Base-by-base conservation (phyloP, 2,113 vertebrate genomes). In the Riparia riparia region DNA sequence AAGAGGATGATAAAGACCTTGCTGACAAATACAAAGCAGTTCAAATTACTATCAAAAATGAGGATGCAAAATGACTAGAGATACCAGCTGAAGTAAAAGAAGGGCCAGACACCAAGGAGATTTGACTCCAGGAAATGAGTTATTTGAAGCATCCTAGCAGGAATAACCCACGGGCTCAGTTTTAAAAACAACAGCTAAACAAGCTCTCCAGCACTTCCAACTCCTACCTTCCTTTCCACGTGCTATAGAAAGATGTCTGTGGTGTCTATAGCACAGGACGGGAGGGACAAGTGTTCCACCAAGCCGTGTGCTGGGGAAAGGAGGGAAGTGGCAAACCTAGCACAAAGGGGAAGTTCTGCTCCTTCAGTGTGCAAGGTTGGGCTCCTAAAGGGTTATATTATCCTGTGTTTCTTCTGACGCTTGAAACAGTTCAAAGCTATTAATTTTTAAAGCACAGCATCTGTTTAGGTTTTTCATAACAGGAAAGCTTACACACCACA, bases 401-500 rank as follows among this genome's bases (percentile, higher is more conserved):
- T 90, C 81, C 90, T 44, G 71, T 94, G 98, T 95, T 97, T 98
- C 96, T 97, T 96, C 97, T 96, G 97, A 98, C 97, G 98, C 98
- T 98, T 98, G 97, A 98, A 98, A 98, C 96, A 97, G 97, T 98
- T 97, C 98, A 97, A 97, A 97, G 96, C 95, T 89, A 98, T 98
- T 96, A 98, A 98, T 98, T 98, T 98, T 98, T 98, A 98, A 98
- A 97, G 96, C 94, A 25, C 74, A 95, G 98, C 98, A 98, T 98
- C 98, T 98, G 98, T 96, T 95, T 90, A 95, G 97, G 82, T 91
- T 97, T 96, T 96, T 96, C 64, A 10, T 24, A 93, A 96, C 93
- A 94, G 95, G 95, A 95, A 95, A 95, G 95, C 92, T 92, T 25
- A 34, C 89, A 76, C 96, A 90, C 73, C 86, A 71, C 74, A 90